A percentile compares a stretch with the other conserved stretches of the same genome.
Conservation (phyloP, 53 echinoderm and acorn worm species). For the Holothuria scabra region DNA sequence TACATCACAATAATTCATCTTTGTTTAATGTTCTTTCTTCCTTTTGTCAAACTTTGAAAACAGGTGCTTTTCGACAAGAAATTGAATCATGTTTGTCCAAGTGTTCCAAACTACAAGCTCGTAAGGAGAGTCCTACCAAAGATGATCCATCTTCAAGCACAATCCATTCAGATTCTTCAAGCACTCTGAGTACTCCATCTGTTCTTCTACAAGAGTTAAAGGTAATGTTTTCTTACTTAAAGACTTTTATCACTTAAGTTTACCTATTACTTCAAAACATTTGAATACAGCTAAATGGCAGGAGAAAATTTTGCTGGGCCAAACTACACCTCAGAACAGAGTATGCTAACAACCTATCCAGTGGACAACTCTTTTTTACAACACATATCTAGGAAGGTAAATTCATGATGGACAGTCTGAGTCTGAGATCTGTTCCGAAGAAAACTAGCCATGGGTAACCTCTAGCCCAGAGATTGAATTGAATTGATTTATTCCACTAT, state of each 20-base stretch:
- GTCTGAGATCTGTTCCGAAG: no score
- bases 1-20: neutral
- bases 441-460: no score
- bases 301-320: no score
- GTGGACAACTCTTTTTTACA: no score
- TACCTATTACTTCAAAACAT: neutral
- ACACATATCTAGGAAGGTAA: no score
- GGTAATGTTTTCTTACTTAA: neutral
- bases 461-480: no score
- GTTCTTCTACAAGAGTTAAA: slow-evolving; percentile 26
- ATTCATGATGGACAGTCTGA: no score
- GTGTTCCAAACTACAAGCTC: slow-evolving; percentile 55
- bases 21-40: neutral
- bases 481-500: no score
- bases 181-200: neutral
- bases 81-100: slow-evolving; percentile 54
- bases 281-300: no score
- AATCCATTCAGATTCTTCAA: neutral
- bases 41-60: neutral
- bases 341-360: no score
- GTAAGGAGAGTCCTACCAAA: neutral
- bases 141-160: neutral
- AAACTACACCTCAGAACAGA: no score
- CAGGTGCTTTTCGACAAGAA: slow-evolving; percentile 83
- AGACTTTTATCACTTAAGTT: no score